phyloP scores from a whole-genome alignment of 1,140 invertebrate genomes.

The Diabrotica undecimpunctata region DNA sequence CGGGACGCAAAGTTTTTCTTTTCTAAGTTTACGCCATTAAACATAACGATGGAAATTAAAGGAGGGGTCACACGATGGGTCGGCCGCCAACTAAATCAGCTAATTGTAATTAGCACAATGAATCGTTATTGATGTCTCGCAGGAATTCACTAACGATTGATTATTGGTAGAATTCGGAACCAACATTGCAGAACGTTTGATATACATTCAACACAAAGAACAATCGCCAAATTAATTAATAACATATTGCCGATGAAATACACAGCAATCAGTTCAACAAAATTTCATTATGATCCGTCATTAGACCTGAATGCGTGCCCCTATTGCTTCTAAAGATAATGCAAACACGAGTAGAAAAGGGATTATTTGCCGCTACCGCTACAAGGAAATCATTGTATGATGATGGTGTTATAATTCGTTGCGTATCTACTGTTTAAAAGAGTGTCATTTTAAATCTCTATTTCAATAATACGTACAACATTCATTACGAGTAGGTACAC shows the following conservation, averaged over 20 bases:
- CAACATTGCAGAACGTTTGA: conserved; percentile 39
- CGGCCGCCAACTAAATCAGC: conserved; percentile 43
- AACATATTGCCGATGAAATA: conserved; percentile 33
- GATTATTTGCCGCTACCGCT: not conserved
- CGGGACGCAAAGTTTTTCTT: conserved; percentile 32
- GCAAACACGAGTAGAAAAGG: not conserved
- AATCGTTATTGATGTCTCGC: conserved; percentile 43
- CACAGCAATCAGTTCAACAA: conserved; percentile 24
- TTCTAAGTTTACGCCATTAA: conserved; percentile 44
- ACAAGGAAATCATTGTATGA: not conserved
- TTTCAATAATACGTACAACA: too few relatives aligned
- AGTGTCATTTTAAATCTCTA: too few relatives aligned
- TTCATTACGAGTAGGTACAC: too few relatives aligned
- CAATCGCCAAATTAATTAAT: conserved; percentile 39
- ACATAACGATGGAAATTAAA: conserved; percentile 43
- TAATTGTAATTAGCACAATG: conserved; percentile 45
- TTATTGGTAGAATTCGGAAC: conserved; percentile 36
- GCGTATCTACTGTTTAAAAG: too few relatives aligned
- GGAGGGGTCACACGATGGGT: conserved; percentile 38
- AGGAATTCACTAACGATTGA: conserved; percentile 44
- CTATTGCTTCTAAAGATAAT: conserved; percentile 19
- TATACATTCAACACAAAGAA: conserved; percentile 34
- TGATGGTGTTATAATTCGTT: too few relatives aligned
- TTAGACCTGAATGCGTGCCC: conserved; percentile 12
- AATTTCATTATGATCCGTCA: conserved; percentile 27